Base-by-base conservation (phyloP, 2,888 invertebrate genomes). In the Prosapia bicincta region DNA sequence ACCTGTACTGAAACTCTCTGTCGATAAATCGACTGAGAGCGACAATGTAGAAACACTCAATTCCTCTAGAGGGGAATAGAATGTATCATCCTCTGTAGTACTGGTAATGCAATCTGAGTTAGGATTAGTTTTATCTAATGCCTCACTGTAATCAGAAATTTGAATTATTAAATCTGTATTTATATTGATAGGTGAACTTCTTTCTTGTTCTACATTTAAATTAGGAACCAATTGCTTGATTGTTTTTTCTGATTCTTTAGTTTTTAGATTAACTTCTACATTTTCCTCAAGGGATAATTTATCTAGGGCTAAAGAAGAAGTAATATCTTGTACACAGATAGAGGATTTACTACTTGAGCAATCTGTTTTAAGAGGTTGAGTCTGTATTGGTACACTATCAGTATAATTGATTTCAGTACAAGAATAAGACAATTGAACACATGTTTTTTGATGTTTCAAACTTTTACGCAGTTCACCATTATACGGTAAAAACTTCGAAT, bases 401-500 rank as follows among this genome's bases (percentile, higher is more conserved):
- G 74, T 69, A 74, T 69, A 74, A 65, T 69, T 65, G 65, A 74
- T 69, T 23, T 69, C 74, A 69, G 65, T 69, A 74, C 69, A 74
- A 0, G 74, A 74, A 15, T 38, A 38, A 20, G 54, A 74, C 26
- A 54, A 74, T 65, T 74, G 69, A 74, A 74, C 74, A 74, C 74
- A 74, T 74, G 69, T 69, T 65, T 69, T 69, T 54, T n/a, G n/a
- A 54, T 54, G 54, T 20, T 54, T 3, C 20, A 20, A 5, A 54
- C 54, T n/a, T 20, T 9, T 54, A 54, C 54, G 20, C 54, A 54
- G 3, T 20, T 54, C 54, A 54, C 54, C 54, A 20, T 54, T 54
- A 20, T 54, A 54, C 2, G 54, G 54, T 5, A 54, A 54, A 54
- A 54, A 54, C 20, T 5, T 54, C 54, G 20, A 54, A 3, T 54